Evolutionary conservation across 1,140 invertebrate species (phyloP).

Genomic region (Heliconius eleuchia): DNA sequence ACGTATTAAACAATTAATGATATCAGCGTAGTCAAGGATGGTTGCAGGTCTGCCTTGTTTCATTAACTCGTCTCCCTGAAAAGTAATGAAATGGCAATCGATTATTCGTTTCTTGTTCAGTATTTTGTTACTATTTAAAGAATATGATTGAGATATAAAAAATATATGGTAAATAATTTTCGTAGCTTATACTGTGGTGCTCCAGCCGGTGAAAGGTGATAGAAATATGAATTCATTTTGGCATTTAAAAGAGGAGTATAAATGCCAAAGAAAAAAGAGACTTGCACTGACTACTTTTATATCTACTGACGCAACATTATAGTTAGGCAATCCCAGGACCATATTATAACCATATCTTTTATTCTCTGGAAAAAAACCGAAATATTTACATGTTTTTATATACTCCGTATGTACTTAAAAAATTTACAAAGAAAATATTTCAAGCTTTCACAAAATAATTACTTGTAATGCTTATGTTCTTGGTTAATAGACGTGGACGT

Average conservation of each 20-base stretch:
- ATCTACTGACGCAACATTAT: not conserved
- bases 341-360: not conserved
- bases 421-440: not conserved
- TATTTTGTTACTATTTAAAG: not conserved
- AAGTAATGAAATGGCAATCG: conserved; percentile 25
- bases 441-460: no score
- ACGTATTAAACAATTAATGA: conserved; percentile 11
- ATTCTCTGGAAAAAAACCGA: not conserved
- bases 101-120: conserved; percentile 4
- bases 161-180: not conserved
- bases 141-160: not conserved
- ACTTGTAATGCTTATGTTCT: no score
- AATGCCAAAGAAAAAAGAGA: not conserved
- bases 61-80: conserved; percentile 22
- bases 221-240: not conserved
- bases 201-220: no score
- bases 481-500: no score
- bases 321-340: not conserved
- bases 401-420: not conserved
- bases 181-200: no score
- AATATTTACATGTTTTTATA: not conserved
- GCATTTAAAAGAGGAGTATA: not conserved
- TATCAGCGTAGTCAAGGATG: conserved; percentile 15
- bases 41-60: conserved; percentile 23
- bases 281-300: not conserved